These are phyloP conservation scores for Bombus fervidus DNA, from an alignment of 1,140 invertebrate species.

Conservation along the genomic window DNA sequence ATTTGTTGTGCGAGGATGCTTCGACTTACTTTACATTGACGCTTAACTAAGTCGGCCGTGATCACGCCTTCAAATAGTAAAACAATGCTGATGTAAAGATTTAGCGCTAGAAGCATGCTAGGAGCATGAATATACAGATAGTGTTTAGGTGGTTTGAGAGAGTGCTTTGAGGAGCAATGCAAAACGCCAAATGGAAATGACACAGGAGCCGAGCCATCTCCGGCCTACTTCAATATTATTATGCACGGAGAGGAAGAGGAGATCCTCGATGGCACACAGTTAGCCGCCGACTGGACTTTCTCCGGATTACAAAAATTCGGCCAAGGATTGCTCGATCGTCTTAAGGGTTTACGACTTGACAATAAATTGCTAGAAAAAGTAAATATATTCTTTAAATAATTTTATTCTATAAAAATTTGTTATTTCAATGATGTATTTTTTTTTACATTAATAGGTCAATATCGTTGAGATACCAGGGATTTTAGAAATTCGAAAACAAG, in stretches of 20 bases:
- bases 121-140: slow-evolving; percentile 65
- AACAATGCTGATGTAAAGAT: slow-evolving; percentile 23
- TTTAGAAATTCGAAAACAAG: slow-evolving; percentile 95
- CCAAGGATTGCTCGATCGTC: slow-evolving; percentile 93
- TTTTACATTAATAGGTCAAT: slow-evolving; percentile 87
- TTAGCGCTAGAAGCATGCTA: slow-evolving; percentile 56
- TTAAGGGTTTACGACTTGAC: slow-evolving; percentile 91
- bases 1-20: slow-evolving; percentile 33
- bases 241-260: slow-evolving; percentile 94
- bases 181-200: slow-evolving; percentile 71
- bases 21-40: slow-evolving; percentile 10
- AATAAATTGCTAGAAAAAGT: slow-evolving; percentile 95
- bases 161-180: slow-evolving; percentile 68
- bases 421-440: not conserved
- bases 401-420: not conserved
- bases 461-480: slow-evolving; percentile 98
- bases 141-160: slow-evolving; percentile 71
- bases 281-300: slow-evolving; percentile 96
- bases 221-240: slow-evolving; percentile 96
- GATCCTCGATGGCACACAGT: slow-evolving; percentile 94
- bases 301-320: slow-evolving; percentile 97
- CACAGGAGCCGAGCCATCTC: slow-evolving; percentile 95
- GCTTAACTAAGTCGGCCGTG: slow-evolving; percentile 36
- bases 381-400: slow-evolving; percentile 48
- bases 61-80: slow-evolving; percentile 12